A percentile compares a stretch with the other conserved stretches of the same genome.
Conservation (phyloP, 2,113 vertebrate genomes). For the Dipodomys stephensi region DNA sequence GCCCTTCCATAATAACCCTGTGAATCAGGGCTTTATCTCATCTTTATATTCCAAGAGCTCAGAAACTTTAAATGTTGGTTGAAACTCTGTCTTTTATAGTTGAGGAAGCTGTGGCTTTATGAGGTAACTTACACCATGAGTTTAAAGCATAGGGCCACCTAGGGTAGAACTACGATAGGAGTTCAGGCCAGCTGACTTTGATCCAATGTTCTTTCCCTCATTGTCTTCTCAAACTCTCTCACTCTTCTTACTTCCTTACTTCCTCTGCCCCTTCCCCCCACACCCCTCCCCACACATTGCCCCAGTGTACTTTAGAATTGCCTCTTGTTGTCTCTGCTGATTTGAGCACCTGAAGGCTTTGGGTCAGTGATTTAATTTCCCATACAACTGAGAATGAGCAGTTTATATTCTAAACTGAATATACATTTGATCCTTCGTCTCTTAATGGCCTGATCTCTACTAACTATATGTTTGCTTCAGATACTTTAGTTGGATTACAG, state of each 20-base stretch:
- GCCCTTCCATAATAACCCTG: not conserved
- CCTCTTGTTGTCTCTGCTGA: not conserved
- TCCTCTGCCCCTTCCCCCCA: too few species aligned
- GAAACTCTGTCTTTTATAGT: not conserved
- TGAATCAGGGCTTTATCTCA: not conserved
- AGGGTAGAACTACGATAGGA: not conserved
- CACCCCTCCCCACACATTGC: not conserved
- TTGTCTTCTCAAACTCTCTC: not conserved
- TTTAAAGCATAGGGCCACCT: not conserved
- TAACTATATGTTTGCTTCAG: slow-evolving; percentile 47
- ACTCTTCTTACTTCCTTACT: too few species aligned
- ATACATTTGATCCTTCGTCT: slow-evolving; percentile 54
- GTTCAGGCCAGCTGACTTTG: not conserved
- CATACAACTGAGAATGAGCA: not conserved
- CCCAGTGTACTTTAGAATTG: fast-evolving
- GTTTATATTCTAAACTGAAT: slow-evolving; percentile 27
- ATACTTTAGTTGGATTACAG: slow-evolving; percentile 13
- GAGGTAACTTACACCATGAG: not conserved
- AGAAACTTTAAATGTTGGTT: not conserved
- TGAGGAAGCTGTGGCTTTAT: not conserved
- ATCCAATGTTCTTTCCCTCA: not conserved
- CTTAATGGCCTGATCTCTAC: slow-evolving; percentile 40
- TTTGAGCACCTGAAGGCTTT: not conserved
- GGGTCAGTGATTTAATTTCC: not conserved
- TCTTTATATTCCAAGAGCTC: not conserved